Conservation (phyloP, 2,113 vertebrate genomes). For the Triplophysa siluroides region DNA sequence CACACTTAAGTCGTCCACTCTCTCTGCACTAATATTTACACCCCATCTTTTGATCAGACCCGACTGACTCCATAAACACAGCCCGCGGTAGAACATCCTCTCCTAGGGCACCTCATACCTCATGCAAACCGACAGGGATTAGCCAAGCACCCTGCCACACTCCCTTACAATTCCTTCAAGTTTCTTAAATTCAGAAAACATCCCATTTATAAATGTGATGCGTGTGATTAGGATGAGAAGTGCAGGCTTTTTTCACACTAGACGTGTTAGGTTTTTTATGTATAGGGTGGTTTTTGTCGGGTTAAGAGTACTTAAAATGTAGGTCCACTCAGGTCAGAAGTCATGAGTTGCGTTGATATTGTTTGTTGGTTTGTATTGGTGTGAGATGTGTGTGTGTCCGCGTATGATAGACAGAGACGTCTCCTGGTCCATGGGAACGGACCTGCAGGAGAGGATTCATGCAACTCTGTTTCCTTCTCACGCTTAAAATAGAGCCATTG, state of each 20-base stretch:
- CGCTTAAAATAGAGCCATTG: constrained; percentile 99
- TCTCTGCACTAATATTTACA: constrained; percentile 50
- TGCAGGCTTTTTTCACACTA: constrained; percentile 27
- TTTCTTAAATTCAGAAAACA: constrained; percentile 19
- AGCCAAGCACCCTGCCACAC: constrained; percentile 9
- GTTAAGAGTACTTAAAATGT: constrained; percentile 12
- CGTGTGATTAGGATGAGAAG: constrained; percentile 45
- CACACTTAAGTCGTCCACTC: constrained; percentile 27
- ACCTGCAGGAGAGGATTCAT: constrained; percentile 99
- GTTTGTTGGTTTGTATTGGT: neutral
- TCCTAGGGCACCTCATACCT: constrained; percentile 30
- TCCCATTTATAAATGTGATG: neutral
- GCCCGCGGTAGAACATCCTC: constrained; percentile 38
- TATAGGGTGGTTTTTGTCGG: constrained; percentile 16
- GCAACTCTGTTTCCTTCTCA: constrained; percentile 97
- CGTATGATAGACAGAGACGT: constrained; percentile 36
- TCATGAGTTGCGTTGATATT: constrained; percentile 26
- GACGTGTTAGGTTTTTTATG: constrained; percentile 42
- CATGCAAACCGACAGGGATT: constrained; percentile 32
- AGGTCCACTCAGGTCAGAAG: neutral
- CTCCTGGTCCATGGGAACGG: constrained; percentile 94
- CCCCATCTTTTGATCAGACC: constrained; percentile 43
- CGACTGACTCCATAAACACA: constrained; percentile 47
- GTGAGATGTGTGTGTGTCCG: constrained; percentile 23
- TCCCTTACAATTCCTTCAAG: constrained; percentile 26